Evolutionary conservation across 1,140 invertebrate species (phyloP), one percentile per base, ranked within the genome.

Genomic region (Vanessa atalanta): DNA sequence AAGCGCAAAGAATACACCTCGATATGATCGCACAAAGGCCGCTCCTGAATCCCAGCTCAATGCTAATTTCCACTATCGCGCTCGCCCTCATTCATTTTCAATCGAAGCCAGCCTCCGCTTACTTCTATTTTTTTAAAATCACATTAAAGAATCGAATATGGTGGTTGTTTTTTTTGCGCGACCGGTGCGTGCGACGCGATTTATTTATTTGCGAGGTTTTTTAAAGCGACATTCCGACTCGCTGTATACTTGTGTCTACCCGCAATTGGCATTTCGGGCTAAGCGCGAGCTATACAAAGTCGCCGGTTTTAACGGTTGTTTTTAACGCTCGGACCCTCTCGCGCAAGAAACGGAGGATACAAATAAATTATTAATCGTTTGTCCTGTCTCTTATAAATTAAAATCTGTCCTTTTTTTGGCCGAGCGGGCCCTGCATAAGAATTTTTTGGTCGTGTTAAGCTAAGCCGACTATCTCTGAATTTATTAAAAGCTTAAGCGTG

Each of bases 341-440:
- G 83, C 83, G 79, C 87, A 88, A 88, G 83, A 87, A 90, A 85
- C 83, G 80, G 80, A 85, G 84, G 89, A 91, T 93, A 90, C 91
- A 93, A 93, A 93, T 93, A 93, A 93, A 93, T 93, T 93, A 93
- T 93, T 93, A 93, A 93, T 93, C 91, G 91, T 93, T 93, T 93
- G 91, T 93, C 91, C 91, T 93, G 91, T 93, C 91, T 89, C 90
- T 91, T 93, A 93, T 92, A 93, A 93, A 93, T 93, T 93, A 93
- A 93, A 92, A 91, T 91, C 83, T 80, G 80, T 87, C 80, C 86
- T 89, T 91, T 93, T 92, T 93, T 93, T 88, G 79, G 83, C 78
- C 80, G 81, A 75, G 76, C 83, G 83, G 77, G 82, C 72, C 79
- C 79, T 76, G 81, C 70, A 77, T 77, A 76, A 72, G 78, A 83